Base-by-base conservation (phyloP, 2,888 invertebrate species). In the Seira sanloemensis region DNA sequence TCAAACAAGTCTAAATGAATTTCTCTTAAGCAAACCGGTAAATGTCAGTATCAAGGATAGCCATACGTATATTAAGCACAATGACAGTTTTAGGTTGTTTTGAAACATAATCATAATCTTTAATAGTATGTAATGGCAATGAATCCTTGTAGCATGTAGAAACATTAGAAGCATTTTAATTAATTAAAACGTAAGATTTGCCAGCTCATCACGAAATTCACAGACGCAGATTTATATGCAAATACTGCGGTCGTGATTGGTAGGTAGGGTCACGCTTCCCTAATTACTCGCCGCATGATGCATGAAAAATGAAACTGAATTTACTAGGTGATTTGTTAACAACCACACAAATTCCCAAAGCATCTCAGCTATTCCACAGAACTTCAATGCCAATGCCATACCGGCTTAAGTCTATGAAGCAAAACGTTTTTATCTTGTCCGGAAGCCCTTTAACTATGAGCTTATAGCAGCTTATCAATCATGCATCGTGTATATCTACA, bases 271-370 rank as follows among this genome's bases (percentile, higher is more conserved):
- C 58, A 58, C 58, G 58, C 58, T 12, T 58, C 58, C 58, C 5
- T 58, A 58, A 58, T 58, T 18, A 18, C 18, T 16, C 58, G 9
- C 18, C n/a, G 9, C 58, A n/a, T 58, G 58, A 58, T 16, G 58
- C 58, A 58, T 58, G 58, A 58, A n/a, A n/a, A 58, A 58, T 18
- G 58, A 58, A 58, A 58, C 58, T 58, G 58, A 58, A 58, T 37
- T 37, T 37, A 37, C 58, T 58, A 58, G 58, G 2, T 58, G 7
- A 18, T 58, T 58, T 58, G 58, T 58, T 58, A 58, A 58, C 58
- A 58, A 18, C 58, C n/a, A 58, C n/a, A 58, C 7, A 16, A 58
- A 58, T 58, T 58, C n/a, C 2, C n/a, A 12, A 37, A 9, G 37
- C 37, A 37, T 37, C 12, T 9, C 7, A 58, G n/a, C 58, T 58